Evolutionary conservation across 2,888 invertebrate genomes (phyloP).

Genomic region (Bursaphelenchus okinawaensis): DNA sequence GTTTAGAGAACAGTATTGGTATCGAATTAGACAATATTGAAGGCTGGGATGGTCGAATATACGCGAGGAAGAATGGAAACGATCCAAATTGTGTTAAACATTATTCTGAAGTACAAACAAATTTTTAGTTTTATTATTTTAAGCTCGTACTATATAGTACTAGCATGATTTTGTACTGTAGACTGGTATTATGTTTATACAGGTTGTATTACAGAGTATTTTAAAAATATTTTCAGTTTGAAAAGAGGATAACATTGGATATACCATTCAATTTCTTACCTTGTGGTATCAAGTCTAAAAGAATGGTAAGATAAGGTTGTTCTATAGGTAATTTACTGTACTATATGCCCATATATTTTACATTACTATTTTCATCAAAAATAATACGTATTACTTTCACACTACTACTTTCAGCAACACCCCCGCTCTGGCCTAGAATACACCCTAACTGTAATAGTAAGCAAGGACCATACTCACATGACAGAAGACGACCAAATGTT

Average conservation of each 20-base stretch:
- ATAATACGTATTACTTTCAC: no score
- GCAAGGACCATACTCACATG: conserved; percentile 24
- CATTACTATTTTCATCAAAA: no score
- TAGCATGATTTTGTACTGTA: neutral
- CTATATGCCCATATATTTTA: neutral
- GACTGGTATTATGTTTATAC: neutral
- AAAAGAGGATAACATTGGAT: conserved; percentile 19
- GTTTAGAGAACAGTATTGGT: conserved; percentile 5
- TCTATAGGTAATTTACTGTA: no score
- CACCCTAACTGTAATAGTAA: conserved; percentile 20
- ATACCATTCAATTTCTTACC: conserved; percentile 26
- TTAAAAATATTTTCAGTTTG: conserved; percentile 11
- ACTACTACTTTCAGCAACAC: conserved; percentile 22
- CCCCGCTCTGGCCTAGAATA: conserved; percentile 27
- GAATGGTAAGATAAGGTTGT: no score
- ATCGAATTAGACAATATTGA: conserved; percentile 5
- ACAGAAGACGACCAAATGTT: conserved; percentile 31
- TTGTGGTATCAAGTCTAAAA: conserved; percentile 27
- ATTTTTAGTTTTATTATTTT: neutral
- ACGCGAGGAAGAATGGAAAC: conserved; percentile 1
- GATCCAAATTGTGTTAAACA: conserved; percentile 14
- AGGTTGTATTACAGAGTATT: no score
- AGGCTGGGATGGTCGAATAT: conserved; percentile 3
- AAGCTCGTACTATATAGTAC: no score
- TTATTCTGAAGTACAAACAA: neutral